Base-by-base conservation (phyloP, 2,797 vertebrate genomes). In the Hippopotamyrus pictus region DNA sequence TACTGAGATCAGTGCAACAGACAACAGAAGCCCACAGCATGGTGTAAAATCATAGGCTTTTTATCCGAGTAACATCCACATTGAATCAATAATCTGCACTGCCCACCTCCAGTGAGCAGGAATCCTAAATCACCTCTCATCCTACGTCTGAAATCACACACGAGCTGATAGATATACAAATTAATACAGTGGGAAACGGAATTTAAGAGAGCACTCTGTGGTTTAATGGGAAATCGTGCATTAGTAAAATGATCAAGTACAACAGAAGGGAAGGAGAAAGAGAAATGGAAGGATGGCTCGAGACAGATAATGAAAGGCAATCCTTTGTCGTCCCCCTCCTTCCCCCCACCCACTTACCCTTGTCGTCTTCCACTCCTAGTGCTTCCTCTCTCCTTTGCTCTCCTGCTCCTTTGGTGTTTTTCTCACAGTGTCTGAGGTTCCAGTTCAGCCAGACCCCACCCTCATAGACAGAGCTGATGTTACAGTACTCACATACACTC, bases 401-500 rank as follows among this genome's bases (percentile, higher is more conserved):
- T 94, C 94, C 94, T 91, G 93, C 90, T 91, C 93, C 91, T 91
- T 90, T 88, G 76, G 86, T 93, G 93, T 93, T 90, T 93, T 84
- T 88, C 51, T 87, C 85, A 73, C 91, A 90, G 46, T 94, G 93
- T 93, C 93, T 93, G 94, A 93, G 93, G 93, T 96, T 90, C 95
- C 93, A 91, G 93, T 93, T 94, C 91, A 94, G 94, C 94, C 90
- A 95, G 94, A 96, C 96, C 96, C 95, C 96, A 96, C 96, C 96
- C 95, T 96, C 95, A 95, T 94, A 92, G 93, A 95, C 95, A 93
- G 94, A 94, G 93, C 94, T 93, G 95, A 95, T 96, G 94, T 92
- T 94, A 93, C 94, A 93, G 94, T 93, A 93, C 93, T 95, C 94
- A 94, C 37, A 93, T 93, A 93, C 94, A 95, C 95, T 93, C 95